Evolutionary conservation across 1,140 invertebrate genomes (phyloP).

Genomic region (Drosophila nebulosa): DNA sequence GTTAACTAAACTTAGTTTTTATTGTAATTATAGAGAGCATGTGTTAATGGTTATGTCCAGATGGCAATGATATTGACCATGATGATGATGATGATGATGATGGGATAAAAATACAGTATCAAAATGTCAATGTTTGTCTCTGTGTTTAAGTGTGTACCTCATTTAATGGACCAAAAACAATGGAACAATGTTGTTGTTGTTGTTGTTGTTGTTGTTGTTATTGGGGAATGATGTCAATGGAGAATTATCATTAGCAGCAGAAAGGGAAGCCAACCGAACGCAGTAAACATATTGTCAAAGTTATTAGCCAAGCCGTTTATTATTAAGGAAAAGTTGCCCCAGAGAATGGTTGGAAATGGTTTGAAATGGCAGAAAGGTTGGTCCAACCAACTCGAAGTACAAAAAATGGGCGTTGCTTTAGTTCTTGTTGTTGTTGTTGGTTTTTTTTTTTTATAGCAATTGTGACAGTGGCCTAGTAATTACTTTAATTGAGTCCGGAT

Average conservation of each 20-base stretch:
- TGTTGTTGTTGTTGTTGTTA: neutral
- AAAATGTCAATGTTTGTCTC: conserved; percentile 37
- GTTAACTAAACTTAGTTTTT: conserved; percentile 70
- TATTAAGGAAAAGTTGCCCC: conserved; percentile 22
- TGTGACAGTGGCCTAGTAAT: conserved; percentile 50
- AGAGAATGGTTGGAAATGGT: neutral
- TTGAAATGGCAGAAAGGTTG: conserved; percentile 2
- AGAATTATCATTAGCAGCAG: conserved; percentile 45
- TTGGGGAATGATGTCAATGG: conserved; percentile 50
- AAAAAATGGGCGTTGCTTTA: neutral
- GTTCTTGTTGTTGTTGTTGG: neutral
- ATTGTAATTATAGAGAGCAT: conserved; percentile 70
- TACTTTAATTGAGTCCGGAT: conserved; percentile 60
- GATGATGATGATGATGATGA: conserved; percentile 31
- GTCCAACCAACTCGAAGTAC: conserved; percentile 8
- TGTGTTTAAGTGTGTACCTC: conserved; percentile 20
- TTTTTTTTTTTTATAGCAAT: conserved; percentile 40
- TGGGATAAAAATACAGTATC: conserved; percentile 71
- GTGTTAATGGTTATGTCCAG: conserved; percentile 67
- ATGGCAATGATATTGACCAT: conserved; percentile 26
- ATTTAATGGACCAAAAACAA: conserved; percentile 17
- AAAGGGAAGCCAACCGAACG: conserved; percentile 4
- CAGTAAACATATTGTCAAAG: conserved; percentile 43
- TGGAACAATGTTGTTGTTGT: neutral
- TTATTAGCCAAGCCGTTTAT: conserved; percentile 45